These are phyloP conservation scores for Darevskia mixta DNA, from an alignment of 2,797 vertebrate species.

Conservation along the genomic window DNA sequence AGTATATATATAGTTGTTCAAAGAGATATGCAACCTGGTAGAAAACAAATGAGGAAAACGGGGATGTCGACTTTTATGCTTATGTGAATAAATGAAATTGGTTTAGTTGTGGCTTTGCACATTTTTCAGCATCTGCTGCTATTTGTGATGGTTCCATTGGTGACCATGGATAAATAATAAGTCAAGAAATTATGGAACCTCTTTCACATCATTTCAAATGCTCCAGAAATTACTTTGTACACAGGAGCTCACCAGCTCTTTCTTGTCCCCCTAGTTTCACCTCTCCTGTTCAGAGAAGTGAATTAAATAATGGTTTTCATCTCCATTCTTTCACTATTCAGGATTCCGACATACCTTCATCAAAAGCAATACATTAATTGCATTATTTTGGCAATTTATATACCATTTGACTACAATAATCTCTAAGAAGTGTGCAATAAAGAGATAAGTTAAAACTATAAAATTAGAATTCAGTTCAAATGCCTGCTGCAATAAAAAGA, in stretches of 20 bases:
- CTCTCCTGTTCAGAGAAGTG: not conserved
- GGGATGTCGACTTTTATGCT: not conserved
- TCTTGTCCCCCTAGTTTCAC: not conserved
- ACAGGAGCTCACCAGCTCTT: not conserved
- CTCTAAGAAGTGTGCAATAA: no score
- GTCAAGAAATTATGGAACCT: not conserved
- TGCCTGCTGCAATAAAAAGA: no score
- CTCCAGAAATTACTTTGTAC: not conserved
- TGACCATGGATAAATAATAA: not conserved
- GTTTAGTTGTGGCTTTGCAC: not conserved
- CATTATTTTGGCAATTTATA: not conserved
- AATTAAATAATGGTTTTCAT: not conserved
- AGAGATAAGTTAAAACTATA: no score
- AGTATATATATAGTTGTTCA: not conserved
- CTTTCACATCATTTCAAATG: not conserved
- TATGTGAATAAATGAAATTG: not conserved
- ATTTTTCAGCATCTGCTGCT: not conserved
- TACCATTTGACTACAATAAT: no score
- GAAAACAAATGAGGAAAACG: slow-evolving; percentile 7
- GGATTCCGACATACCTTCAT: not conserved
- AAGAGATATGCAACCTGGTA: not conserved
- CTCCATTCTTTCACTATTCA: not conserved
- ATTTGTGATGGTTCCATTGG: no score
- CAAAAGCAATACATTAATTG: not conserved
- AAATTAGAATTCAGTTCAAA: no score